phyloP scores from a whole-genome alignment of 2,888 invertebrate species.

The Harpalus rufipes region DNA sequence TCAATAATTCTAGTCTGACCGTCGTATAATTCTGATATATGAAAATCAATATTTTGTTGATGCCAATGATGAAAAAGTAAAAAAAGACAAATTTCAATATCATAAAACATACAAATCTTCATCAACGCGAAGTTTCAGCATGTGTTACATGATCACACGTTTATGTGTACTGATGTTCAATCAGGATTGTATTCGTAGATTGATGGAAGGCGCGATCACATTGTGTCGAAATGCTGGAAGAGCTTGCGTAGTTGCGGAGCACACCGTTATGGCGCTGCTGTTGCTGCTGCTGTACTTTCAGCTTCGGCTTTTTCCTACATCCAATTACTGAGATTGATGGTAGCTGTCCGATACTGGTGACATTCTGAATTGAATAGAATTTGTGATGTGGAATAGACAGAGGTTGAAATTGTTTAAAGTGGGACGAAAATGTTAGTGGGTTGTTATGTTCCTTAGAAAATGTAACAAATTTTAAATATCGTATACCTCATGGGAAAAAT shows the following conservation, averaged over 20 bases:
- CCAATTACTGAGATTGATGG: constrained; percentile 64
- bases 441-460: background rate
- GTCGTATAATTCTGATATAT: too few species aligned
- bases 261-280: background rate
- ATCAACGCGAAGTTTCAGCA: background rate
- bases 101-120: background rate
- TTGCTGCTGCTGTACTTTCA: constrained; percentile 28
- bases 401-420: constrained; percentile 19
- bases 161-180: constrained; percentile 19
- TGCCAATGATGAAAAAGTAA: too few species aligned
- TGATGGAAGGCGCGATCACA: constrained; percentile 31
- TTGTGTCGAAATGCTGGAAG: constrained; percentile 12
- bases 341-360: constrained; percentile 26
- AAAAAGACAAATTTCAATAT: background rate
- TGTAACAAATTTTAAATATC: background rate
- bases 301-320: constrained; percentile 48
- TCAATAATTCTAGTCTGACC: too few species aligned
- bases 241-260: constrained; percentile 6
- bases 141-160: background rate
- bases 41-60: too few species aligned
- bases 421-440: background rate
- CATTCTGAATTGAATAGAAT: constrained; percentile 16
- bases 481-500: too few species aligned
- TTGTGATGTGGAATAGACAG: constrained; percentile 23
- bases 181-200: background rate